Evolutionary conservation across 2,888 invertebrate species (phyloP).

Genomic region (Drosophila merina): DNA sequence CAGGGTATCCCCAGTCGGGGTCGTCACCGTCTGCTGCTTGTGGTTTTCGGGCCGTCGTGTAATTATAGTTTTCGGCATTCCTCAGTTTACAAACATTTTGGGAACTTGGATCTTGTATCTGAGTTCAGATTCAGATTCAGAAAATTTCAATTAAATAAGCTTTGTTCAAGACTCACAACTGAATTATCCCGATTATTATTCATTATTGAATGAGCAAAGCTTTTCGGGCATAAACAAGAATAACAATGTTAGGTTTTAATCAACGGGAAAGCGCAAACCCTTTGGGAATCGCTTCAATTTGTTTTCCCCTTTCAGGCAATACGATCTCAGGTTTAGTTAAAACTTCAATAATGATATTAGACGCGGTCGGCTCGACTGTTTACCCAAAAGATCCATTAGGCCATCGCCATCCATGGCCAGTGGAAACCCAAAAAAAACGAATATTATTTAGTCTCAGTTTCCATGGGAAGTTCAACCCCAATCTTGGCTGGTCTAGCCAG

Average conservation of each 20-base stretch:
- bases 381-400: constrained; percentile 58
- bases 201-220: background rate
- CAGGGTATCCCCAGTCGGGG: background rate
- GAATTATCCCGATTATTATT: background rate
- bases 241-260: constrained; percentile 1
- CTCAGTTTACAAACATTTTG: constrained; percentile 3
- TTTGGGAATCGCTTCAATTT: constrained; percentile 4
- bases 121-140: background rate
- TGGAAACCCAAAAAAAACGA: constrained; percentile 12
- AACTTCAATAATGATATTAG: constrained; percentile 53
- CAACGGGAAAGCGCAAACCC: background rate
- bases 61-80: constrained; percentile 67
- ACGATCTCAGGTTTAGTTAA: constrained; percentile 29
- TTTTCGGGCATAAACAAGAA: background rate
- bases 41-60: constrained; percentile 58
- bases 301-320: background rate
- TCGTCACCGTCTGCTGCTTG: constrained; percentile 52
- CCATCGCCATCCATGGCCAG: background rate
- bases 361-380: constrained; percentile 38
- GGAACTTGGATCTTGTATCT: background rate
- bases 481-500: constrained; percentile 30
- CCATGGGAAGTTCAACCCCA: constrained; percentile 46
- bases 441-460: constrained; percentile 26
- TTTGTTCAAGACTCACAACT: background rate
- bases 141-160: background rate